These are phyloP conservation scores for Linnaemya tessellans DNA, from an alignment of 2,888 invertebrate genomes.

Conservation along the genomic window DNA sequence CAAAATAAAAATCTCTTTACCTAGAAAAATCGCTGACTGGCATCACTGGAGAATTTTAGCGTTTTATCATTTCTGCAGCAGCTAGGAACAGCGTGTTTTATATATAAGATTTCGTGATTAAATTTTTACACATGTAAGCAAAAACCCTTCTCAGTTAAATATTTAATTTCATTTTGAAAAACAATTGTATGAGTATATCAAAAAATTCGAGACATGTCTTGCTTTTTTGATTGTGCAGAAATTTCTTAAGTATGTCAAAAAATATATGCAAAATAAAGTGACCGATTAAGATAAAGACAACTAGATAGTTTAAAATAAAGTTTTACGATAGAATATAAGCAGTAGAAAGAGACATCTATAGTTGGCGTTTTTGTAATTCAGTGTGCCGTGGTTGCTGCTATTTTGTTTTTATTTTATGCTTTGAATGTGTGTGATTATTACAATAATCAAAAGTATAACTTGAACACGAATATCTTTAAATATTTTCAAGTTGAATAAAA, in stretches of 20 bases:
- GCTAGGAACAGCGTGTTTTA: slow-evolving; percentile 45
- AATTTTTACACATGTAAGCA: slow-evolving; percentile 64
- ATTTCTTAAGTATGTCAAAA: slow-evolving; percentile 67
- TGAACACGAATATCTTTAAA: slow-evolving; percentile 22
- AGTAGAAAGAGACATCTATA: slow-evolving; percentile 55
- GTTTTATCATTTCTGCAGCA: slow-evolving; percentile 56
- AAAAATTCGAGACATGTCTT: background rate
- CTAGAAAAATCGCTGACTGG: background rate
- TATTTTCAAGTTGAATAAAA: slow-evolving; percentile 20
- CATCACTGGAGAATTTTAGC: slow-evolving; percentile 40
- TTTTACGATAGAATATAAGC: background rate
- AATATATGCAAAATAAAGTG: slow-evolving; percentile 65
- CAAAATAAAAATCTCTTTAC: background rate
- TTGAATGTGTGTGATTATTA: slow-evolving; percentile 59
- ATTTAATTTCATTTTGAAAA: background rate
- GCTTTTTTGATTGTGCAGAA: slow-evolving; percentile 42
- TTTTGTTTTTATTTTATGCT: slow-evolving; percentile 60
- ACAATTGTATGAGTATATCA: background rate
- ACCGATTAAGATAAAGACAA: slow-evolving; percentile 46
- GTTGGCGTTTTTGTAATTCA: slow-evolving; percentile 6
- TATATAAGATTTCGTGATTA: slow-evolving; percentile 28
- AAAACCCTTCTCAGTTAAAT: background rate
- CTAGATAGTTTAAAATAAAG: background rate
- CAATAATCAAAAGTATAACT: slow-evolving; percentile 51
- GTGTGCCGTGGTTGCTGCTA: slow-evolving; percentile 58